Conservation (phyloP, 2,797 vertebrate genomes). For the Carapus acus region DNA sequence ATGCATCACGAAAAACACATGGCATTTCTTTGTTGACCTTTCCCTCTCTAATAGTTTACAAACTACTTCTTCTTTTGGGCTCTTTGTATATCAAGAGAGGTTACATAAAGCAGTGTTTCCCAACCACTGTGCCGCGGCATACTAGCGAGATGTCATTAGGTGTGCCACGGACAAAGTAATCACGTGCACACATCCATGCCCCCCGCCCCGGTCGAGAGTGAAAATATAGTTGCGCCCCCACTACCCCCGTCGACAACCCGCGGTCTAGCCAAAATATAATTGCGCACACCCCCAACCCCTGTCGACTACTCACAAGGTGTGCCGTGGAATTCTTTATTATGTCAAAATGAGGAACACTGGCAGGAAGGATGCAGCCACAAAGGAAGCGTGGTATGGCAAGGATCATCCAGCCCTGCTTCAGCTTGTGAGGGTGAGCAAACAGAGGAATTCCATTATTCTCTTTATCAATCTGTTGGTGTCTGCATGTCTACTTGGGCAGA, state of each 20-base stretch:
- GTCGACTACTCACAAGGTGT: too few relatives aligned
- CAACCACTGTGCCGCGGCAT: too few relatives aligned
- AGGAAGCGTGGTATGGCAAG: slow-evolving; percentile 25
- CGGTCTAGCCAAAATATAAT: too few relatives aligned
- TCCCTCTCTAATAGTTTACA: slow-evolving; percentile 75
- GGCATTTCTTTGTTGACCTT: slow-evolving; percentile 77
- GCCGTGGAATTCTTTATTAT: too few relatives aligned
- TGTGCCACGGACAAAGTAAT: too few relatives aligned
- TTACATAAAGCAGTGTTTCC: slow-evolving; percentile 70
- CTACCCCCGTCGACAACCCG: too few relatives aligned
- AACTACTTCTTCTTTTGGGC: slow-evolving; percentile 75
- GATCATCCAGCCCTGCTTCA: slow-evolving; percentile 34
- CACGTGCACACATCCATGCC: too few relatives aligned
- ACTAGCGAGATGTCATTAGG: too few relatives aligned
- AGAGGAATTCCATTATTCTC: slow-evolving; percentile 59
- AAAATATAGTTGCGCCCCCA: too few relatives aligned
- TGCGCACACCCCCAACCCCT: too few relatives aligned
- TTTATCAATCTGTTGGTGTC: slow-evolving; percentile 72
- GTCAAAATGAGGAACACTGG: background rate
- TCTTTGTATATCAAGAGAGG: slow-evolving; percentile 75
- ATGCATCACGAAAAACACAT: slow-evolving; percentile 65
- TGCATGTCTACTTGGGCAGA: slow-evolving; percentile 60
- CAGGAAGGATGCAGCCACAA: slow-evolving; percentile 4
- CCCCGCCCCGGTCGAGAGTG: too few relatives aligned
- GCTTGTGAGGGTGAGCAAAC: slow-evolving; percentile 55